Evolutionary conservation across 2,113 vertebrate genomes (phyloP).

Genomic region (Cygnus buccinator): DNA sequence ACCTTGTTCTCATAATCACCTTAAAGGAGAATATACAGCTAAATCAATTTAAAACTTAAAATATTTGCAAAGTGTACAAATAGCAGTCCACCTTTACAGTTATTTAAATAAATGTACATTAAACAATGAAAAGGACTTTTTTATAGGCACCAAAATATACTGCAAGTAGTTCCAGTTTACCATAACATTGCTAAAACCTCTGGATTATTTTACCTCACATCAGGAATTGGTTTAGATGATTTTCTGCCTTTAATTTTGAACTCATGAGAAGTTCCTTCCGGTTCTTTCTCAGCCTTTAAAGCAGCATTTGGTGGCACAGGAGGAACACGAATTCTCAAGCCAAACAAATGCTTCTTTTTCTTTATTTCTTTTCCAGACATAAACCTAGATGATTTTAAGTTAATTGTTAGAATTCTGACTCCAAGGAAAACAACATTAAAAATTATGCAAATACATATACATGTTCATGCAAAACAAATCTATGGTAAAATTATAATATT

Average conservation of each 20-base stretch:
- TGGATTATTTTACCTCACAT: constrained; percentile 82
- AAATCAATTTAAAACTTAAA: background rate
- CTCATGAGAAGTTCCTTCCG: constrained; percentile 91
- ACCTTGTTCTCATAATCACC: background rate
- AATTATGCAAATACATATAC: background rate
- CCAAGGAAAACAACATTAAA: background rate
- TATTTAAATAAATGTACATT: background rate
- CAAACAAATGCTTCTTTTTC: constrained; percentile 99
- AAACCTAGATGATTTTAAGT: constrained; percentile 83
- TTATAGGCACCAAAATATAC: background rate
- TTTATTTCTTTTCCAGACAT: constrained; percentile 99
- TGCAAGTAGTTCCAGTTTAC: background rate
- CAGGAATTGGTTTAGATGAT: constrained; percentile 85
- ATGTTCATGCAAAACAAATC: background rate
- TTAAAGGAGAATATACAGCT: background rate
- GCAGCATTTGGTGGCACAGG: constrained; percentile 90
- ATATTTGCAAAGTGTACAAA: background rate
- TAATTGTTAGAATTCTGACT: background rate
- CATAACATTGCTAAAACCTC: background rate
- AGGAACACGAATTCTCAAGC: constrained; percentile 94
- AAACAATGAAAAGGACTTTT: background rate
- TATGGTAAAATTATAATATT: background rate
- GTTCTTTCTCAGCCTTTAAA: constrained; percentile 84
- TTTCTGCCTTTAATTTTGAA: constrained; percentile 98
- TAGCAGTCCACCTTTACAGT: background rate